Conservation (phyloP, 2,888 invertebrate genomes). For the Melitaea athalia region DNA sequence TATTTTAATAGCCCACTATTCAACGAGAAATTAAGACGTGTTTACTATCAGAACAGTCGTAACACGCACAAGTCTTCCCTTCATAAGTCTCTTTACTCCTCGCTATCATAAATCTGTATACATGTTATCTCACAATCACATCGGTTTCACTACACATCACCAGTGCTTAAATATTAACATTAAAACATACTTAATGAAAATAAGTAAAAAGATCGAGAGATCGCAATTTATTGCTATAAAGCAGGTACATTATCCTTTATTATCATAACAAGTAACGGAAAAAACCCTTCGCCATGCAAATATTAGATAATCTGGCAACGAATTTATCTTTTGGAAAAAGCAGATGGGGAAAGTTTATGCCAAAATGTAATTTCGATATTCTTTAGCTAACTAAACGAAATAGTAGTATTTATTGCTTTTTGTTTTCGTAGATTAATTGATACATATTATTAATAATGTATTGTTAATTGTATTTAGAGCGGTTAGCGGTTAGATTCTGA, state of each 20-base stretch:
- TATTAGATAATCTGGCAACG: constrained; percentile 45
- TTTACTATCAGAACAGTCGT: constrained; percentile 76
- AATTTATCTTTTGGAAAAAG: constrained; percentile 67
- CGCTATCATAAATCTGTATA: constrained; percentile 61
- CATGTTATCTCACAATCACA: constrained; percentile 23
- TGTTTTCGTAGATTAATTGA: not conserved
- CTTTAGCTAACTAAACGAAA: constrained; percentile 18
- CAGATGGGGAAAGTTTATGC: constrained; percentile 61
- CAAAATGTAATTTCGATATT: constrained; percentile 35
- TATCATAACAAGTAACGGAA: constrained; percentile 5
- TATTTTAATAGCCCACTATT: constrained; percentile 80
- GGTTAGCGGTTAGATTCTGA: no score
- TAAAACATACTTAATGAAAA: not conserved
- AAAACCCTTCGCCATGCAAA: constrained; percentile 29
- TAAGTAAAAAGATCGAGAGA: not conserved
- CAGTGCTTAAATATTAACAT: not conserved
- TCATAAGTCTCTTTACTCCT: constrained; percentile 65
- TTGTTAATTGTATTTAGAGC: no score
- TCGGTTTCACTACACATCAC: constrained; percentile 8
- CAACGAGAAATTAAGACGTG: constrained; percentile 79
- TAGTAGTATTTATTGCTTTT: constrained; percentile 9
- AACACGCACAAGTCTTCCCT: constrained; percentile 73
- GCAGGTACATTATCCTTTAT: constrained; percentile 1
- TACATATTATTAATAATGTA: not conserved
- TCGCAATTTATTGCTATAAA: not conserved